Evolutionary conservation across 1,140 invertebrate genomes (phyloP), one percentile per base, ranked within the genome.

Genomic region (Brachionus asplanchnoidis): DNA sequence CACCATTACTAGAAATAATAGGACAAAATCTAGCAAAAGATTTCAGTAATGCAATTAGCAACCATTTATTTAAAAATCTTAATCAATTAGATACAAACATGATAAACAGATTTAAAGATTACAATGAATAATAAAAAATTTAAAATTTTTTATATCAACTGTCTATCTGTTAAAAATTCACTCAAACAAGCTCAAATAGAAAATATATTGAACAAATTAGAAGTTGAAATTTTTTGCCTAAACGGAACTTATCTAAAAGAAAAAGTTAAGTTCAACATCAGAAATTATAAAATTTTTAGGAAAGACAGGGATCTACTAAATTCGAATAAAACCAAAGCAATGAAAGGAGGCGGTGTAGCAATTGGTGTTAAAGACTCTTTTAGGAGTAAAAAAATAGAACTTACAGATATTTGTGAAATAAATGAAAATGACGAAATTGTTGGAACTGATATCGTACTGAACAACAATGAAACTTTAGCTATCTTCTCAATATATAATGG

Each of bases 151-250:
- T 36, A 73, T 40, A 73, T 73, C 68, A 73, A 73, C 36, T 73
- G 68, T 40, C 68, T 42, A 73, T 73, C 68, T 17, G 28, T 73
- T 40, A 73, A 73, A 73, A 73, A 73, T 40, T n/a, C n/a, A n/a
- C n/a, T 73, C 26, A 73, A 73, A 73, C 28, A 73, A 73, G n/a
- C 68, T 40, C 68, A 73, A 73, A 73, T 73, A 32, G 68, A 73
- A 73, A 73, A 73, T 73, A 73, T 73, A 14, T 73, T 73, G 68
- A 73, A 32, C 26, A 40, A 73, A 73, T 73, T 73, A 36, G 68
- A 73, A 32, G 36, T 73, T 40, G 68, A 73, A 73, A 36, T 73
- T 36, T 73, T 73, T 73, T 40, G 68, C 68, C 32, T 42, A 32
- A 73, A 73, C 32, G 68, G 42, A 40, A 73, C 68, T 40, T 73